Percentiles rank a stretch among this genome's conserved stretches.
Evolutionary conservation across 2,888 invertebrate species (phyloP).

Genomic region (Anthrax anthrax): DNA sequence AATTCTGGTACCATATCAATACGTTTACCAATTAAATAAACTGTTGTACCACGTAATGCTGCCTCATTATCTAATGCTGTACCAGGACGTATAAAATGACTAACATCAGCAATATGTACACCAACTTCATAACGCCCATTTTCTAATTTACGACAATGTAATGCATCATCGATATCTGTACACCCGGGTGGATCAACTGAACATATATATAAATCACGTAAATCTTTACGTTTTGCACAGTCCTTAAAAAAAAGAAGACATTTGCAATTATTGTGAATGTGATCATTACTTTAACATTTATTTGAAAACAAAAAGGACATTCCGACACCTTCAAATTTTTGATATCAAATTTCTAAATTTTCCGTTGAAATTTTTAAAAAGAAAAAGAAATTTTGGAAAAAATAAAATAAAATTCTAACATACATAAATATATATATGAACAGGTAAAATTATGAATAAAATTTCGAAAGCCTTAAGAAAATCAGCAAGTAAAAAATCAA

Average conservation of each 20-base stretch:
- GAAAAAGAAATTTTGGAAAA: too few relatives aligned
- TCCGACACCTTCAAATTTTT: too few relatives aligned
- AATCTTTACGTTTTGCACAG: slow-evolving; percentile 60
- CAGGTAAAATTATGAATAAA: background rate
- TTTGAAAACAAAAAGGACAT: background rate
- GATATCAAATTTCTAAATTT: too few relatives aligned
- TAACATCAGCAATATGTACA: slow-evolving; percentile 98
- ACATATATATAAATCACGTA: slow-evolving; percentile 74
- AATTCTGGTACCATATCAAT: slow-evolving; percentile 85
- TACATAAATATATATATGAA: too few relatives aligned
- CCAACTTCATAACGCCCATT: slow-evolving; percentile 74
- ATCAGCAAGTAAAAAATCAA: background rate
- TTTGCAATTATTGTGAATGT: too few relatives aligned
- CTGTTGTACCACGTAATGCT: slow-evolving; percentile 85
- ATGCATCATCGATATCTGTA: slow-evolving; percentile 96
- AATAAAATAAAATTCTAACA: too few relatives aligned
- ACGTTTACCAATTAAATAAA: slow-evolving; percentile 85
- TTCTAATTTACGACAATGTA: slow-evolving; percentile 68
- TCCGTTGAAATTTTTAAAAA: too few relatives aligned
- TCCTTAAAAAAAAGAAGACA: slow-evolving; percentile 39
- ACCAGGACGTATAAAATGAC: slow-evolving; percentile 87
- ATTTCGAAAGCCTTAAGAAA: background rate
- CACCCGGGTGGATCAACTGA: slow-evolving; percentile 98
- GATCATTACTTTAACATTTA: too few relatives aligned
- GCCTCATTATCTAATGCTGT: slow-evolving; percentile 90